Evolutionary conservation across 37 sponge, comb jelly and placozoan genomes (phyloP).

Genomic region (Mnemiopsis leidyi): DNA sequence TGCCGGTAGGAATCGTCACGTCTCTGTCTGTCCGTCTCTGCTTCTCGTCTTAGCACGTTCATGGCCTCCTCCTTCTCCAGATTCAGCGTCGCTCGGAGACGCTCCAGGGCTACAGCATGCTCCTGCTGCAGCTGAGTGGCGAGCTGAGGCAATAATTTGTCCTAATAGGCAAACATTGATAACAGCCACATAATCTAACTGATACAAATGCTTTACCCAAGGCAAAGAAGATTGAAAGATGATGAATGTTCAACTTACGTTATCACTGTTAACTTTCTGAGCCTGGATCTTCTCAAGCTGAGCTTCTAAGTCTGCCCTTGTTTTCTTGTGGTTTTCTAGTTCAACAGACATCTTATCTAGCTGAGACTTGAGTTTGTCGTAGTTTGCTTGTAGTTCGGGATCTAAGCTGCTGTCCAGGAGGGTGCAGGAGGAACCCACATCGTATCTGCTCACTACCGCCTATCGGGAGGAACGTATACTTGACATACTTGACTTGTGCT

Average conservation of each 20-base stretch:
- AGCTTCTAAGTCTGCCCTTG: neutral
- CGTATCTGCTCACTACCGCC: slow-evolving; percentile 45
- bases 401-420: slow-evolving; percentile 16
- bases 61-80: slow-evolving; percentile 16
- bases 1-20: slow-evolving; percentile 24
- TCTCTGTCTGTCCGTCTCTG: neutral
- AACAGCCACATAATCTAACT: too few relatives aligned
- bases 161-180: too few relatives aligned
- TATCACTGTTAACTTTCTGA: slow-evolving; percentile 22
- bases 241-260: slow-evolving; percentile 14
- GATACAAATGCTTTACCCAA: too few relatives aligned
- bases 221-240: too few relatives aligned
- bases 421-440: slow-evolving; percentile 46
- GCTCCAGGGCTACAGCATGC: slow-evolving; percentile 22
- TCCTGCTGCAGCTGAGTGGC: slow-evolving; percentile 4
- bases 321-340: neutral
- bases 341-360: neutral
- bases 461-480: too few relatives aligned
- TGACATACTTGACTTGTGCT: too few relatives aligned
- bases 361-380: slow-evolving; percentile 35
- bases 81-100: neutral
- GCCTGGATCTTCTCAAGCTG: neutral
- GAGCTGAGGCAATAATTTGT: neutral
- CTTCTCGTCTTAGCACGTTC: neutral
- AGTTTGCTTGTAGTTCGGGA: slow-evolving; percentile 25